Conservation (phyloP, 2,113 vertebrate species). For the Paracanthobrama guichenoti region DNA sequence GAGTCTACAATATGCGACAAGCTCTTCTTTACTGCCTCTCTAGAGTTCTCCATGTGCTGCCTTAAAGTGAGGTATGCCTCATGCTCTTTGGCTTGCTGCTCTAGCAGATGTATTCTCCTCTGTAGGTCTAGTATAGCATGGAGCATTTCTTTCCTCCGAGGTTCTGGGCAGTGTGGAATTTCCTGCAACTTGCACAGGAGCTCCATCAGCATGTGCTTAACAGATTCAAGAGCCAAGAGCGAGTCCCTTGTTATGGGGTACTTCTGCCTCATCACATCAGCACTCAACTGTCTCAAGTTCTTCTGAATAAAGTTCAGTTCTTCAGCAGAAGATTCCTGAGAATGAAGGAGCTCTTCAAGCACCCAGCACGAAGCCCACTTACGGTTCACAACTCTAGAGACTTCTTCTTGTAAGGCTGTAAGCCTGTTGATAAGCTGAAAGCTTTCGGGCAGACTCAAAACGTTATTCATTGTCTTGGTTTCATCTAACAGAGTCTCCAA, state of each 20-base stretch:
- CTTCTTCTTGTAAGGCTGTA: constrained; percentile 76
- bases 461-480: constrained; percentile 60
- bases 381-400: constrained; percentile 73
- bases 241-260: constrained; percentile 67
- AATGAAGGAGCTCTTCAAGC: constrained; percentile 74
- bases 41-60: constrained; percentile 71
- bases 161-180: constrained; percentile 64
- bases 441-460: constrained; percentile 81
- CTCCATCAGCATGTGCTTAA: constrained; percentile 67
- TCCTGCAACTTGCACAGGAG: constrained; percentile 70
- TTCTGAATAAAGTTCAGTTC: constrained; percentile 69
- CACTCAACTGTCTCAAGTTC: constrained; percentile 69
- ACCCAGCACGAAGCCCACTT: constrained; percentile 74
- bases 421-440: constrained; percentile 81
- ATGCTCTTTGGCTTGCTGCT: constrained; percentile 65
- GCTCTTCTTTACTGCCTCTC: constrained; percentile 69
- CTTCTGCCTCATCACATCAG: constrained; percentile 55
- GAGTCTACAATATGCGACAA: constrained; percentile 61
- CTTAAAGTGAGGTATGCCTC: constrained; percentile 71
- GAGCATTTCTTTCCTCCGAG: constrained; percentile 63
- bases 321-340: constrained; percentile 72
- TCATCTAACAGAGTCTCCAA: constrained; percentile 70
- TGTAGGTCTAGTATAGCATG: constrained; percentile 69
- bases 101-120: constrained; percentile 68
- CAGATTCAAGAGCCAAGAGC: constrained; percentile 37